Base-by-base conservation (phyloP, 2,888 invertebrate species). In the Campoplex nolae region DNA sequence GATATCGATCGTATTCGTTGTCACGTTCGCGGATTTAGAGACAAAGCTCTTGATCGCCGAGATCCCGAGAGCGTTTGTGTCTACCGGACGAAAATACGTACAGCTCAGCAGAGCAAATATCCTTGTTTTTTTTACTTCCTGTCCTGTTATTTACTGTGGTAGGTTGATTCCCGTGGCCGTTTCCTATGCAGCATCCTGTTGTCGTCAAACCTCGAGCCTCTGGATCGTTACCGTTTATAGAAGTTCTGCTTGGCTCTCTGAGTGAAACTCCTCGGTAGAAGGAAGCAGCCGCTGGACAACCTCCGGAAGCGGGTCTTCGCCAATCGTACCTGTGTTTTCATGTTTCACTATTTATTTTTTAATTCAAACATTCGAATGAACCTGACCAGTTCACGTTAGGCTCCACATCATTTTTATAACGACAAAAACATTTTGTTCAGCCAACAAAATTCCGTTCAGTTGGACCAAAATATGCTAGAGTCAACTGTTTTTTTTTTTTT, bases 261-360 rank as follows among this genome's bases (percentile, higher is more conserved):
- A 92, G 86, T 8, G 92, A 90, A 11, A 91, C 88, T 3, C 93
- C 92, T 73, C 91, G 90, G 84, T 92, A 93, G 84, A 93, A 92
- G 11, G 93, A 91, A 8, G 91, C 84, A 3, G 90, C 85, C 3
- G 89, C 87, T n/a, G 91, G 89, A 70, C 88, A 91, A 58, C 85
- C 88, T 45, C 90, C 88, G 23, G 89, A 90, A 35, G 89, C 88
- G 28, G 92, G 89, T 65, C 91, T 88, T 68, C 90, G 90, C 91
- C 92, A 92, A 77, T 92, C 92, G 85, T 92, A 92, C 78, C 92
- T 92, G 71, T 92, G 71, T 32, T 28, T 56, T 1, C 38, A 54
- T 18, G 32, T 48, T 51, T 18, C 48, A 51, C 0, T 13, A 48
- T 48, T 28, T 6, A 70, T 48, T 16, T 16, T 23, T 28, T 18